A percentile compares a stretch with the other conserved stretches of the same genome.
These are phyloP conservation scores for Mesorhabditis belari DNA, from an alignment of 2,888 invertebrate genomes.

Conservation along the genomic window DNA sequence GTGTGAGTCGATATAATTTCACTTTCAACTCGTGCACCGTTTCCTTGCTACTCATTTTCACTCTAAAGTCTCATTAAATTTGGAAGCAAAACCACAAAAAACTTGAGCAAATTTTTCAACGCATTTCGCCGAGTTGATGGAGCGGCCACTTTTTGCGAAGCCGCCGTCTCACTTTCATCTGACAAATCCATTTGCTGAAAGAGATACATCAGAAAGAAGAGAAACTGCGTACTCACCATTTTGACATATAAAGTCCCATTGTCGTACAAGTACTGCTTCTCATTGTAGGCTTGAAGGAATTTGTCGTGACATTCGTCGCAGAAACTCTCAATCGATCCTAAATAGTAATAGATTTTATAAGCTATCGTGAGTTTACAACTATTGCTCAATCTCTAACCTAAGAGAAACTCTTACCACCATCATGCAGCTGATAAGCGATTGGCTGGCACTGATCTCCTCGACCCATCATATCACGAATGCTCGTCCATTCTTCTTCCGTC, in stretches of 20 bases:
- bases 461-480: not conserved
- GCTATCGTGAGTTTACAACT: not conserved
- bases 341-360: not conserved
- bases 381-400: not conserved
- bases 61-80: not conserved
- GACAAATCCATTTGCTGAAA: constrained; percentile 4
- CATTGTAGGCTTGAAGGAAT: constrained; percentile 9
- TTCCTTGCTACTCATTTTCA: constrained; percentile 34
- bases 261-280: constrained; percentile 16
- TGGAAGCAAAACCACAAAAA: not conserved
- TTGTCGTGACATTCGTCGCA: constrained; percentile 22
- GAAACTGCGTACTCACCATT: constrained; percentile 17
- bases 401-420: not conserved
- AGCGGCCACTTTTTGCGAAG: constrained; percentile 4
- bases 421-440: not conserved
- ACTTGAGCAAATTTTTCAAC: constrained; percentile 11
- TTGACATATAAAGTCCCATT: constrained; percentile 35
- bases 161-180: not conserved
- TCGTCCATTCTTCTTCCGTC: not conserved
- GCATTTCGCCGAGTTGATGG: constrained; percentile 7
- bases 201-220: not conserved
- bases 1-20: constrained; percentile 29
- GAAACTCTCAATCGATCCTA: constrained; percentile 7
- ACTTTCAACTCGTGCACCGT: constrained; percentile 40
- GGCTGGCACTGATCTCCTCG: not conserved